phyloP scores from a whole-genome alignment of 2,113 vertebrate species.

The Hepsetus odoe region DNA sequence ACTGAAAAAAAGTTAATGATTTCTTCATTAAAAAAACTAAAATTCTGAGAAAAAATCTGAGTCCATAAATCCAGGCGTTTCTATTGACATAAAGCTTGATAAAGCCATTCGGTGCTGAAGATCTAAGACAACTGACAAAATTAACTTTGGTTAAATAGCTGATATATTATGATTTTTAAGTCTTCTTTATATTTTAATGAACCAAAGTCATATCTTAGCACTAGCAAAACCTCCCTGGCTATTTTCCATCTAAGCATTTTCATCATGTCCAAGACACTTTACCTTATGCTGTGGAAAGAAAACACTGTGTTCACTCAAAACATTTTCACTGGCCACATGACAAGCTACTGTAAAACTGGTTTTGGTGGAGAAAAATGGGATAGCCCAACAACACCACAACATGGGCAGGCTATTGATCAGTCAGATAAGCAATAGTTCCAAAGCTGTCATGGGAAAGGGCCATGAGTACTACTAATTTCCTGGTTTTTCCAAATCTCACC shows the following conservation, averaged over 20 bases:
- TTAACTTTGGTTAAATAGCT: too few species aligned
- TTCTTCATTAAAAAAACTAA: too few species aligned
- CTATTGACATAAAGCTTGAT: too few species aligned
- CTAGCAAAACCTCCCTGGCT: background rate
- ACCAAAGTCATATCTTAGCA: too few species aligned
- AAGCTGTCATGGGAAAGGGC: constrained; percentile 8
- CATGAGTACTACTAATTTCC: constrained; percentile 8
- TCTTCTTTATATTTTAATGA: too few species aligned
- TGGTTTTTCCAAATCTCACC: constrained; percentile 8
- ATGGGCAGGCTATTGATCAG: constrained; percentile 25
- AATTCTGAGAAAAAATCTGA: too few species aligned
- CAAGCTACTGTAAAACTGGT: constrained; percentile 2
- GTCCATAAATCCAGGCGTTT: too few species aligned
- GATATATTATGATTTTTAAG: too few species aligned
- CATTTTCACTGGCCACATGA: constrained; percentile 23
- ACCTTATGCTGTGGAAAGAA: background rate
- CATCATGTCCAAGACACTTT: constrained; percentile 10
- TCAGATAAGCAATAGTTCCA: constrained; percentile 18
- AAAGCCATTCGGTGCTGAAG: too few species aligned
- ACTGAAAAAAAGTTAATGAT: too few species aligned
- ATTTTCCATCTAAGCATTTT: background rate
- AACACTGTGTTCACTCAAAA: constrained; percentile 16
- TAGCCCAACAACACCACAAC: constrained; percentile 16
- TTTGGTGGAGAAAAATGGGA: constrained; percentile 11
- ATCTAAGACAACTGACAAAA: too few species aligned